A percentile compares a stretch with the other conserved stretches of the same genome.
phyloP scores from a whole-genome alignment of 2,797 vertebrate species.

The Rhynchonycteris naso region DNA sequence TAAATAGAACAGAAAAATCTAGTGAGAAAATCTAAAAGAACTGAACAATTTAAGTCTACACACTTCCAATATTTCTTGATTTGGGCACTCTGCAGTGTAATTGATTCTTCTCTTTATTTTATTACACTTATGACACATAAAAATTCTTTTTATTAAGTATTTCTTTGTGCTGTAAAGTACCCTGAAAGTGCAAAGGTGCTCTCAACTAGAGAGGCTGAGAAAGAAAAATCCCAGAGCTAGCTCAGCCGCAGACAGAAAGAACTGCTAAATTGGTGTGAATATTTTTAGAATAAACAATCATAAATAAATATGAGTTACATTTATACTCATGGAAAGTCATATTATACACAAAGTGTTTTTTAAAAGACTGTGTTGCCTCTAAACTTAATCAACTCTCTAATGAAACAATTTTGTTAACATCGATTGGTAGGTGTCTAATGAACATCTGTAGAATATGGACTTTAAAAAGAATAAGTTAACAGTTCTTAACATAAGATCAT shows the following conservation, averaged over 20 bases:
- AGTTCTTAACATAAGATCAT: constrained; percentile 50
- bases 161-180: background rate
- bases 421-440: constrained; percentile 41
- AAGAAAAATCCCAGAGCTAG: background rate
- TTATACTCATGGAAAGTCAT: constrained; percentile 30
- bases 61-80: background rate
- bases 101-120: background rate
- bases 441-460: constrained; percentile 54
- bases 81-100: background rate
- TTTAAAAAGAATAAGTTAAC: constrained; percentile 64
- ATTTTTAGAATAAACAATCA: constrained; percentile 72
- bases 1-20: background rate
- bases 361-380: background rate
- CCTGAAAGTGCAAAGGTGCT: background rate
- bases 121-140: background rate
- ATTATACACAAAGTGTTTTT: background rate
- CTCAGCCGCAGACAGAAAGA: constrained; percentile 5
- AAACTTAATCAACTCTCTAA: constrained; percentile 51
- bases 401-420: constrained; percentile 58
- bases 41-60: background rate
- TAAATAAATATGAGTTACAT: constrained; percentile 67
- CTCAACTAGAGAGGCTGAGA: background rate
- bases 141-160: background rate
- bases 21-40: background rate
- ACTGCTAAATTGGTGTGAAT: constrained; percentile 12